Conservation (phyloP, 1,140 invertebrate genomes). For the Oreohelix idahoensis region DNA sequence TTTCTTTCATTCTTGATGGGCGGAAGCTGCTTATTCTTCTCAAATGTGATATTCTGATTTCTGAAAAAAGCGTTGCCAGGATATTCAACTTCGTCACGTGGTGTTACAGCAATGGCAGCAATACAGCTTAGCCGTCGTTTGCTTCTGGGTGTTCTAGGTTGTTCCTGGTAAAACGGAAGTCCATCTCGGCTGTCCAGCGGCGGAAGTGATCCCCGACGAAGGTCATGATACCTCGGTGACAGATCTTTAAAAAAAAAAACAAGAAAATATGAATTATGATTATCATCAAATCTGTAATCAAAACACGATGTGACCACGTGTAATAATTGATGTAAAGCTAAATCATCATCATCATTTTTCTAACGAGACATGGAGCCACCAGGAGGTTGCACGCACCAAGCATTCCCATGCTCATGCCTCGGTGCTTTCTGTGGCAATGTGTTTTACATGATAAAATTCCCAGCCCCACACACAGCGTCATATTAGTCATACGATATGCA, state of each 20-base stretch:
- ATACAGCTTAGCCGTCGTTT: conserved; percentile 8
- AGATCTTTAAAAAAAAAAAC: neutral
- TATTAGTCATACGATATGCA: too few relatives aligned
- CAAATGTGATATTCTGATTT: neutral
- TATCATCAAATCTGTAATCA: too few relatives aligned
- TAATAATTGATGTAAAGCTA: too few relatives aligned
- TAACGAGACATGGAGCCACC: too few relatives aligned
- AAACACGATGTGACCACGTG: too few relatives aligned
- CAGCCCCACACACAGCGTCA: too few relatives aligned
- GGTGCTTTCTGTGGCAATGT: too few relatives aligned
- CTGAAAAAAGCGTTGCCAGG: neutral
- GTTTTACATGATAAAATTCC: too few relatives aligned
- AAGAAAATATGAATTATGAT: neutral
- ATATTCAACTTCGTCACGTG: neutral
- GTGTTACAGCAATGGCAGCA: neutral
- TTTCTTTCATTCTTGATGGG: neutral
- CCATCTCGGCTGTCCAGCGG: neutral
- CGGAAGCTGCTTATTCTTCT: neutral
- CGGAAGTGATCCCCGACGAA: neutral
- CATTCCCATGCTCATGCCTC: too few relatives aligned
- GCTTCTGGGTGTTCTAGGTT: neutral
- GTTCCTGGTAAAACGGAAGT: neutral
- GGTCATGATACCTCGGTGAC: neutral
- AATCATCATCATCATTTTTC: too few relatives aligned
- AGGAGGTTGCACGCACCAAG: too few relatives aligned